Evolutionary conservation across 1,140 invertebrate genomes (phyloP), one percentile per base, ranked within the genome.

Genomic region (Belonocnema kinseyi): DNA sequence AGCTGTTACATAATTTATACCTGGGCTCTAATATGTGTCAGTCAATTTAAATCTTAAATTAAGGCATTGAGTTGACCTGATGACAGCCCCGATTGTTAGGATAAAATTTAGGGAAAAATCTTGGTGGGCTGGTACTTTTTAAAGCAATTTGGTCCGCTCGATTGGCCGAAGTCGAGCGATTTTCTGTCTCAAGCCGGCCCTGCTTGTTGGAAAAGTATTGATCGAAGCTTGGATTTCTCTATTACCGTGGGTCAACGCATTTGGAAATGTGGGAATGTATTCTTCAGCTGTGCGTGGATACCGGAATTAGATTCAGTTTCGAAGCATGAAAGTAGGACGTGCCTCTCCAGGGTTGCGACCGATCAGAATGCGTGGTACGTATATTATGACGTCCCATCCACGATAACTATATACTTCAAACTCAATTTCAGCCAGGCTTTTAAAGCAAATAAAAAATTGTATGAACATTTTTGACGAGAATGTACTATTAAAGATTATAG

Each of bases 191-290:
- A 33, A 33, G 26, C 26, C 26, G 26, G 26, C 26, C 26, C 26
- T 54, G 6, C 6, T 54, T 16, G 17, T 54, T 7, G 7, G 7
- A 54, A 54, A 17, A 14, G 19, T 61, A 61, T 61, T 61, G 58
- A 61, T 61, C 58, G 58, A 14, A 33, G 14, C 40, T 12, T 26
- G 21, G 21, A 33, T 12, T 61, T 61, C 21, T 26, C 33, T 66
- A 66, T 40, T 66, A n/a, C 40, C 26, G 13, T 66, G 61, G 61
- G 61, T 66, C 61, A 33, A 66, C 61, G 61, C 61, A 66, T 66
- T 66, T 66, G 33, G 14, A 66, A 40, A 66, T 66, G 61, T 26
- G 33, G 26, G 61, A 66, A 66, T 66, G 13, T 66, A 66, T 66
- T 66, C 61, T 66, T 66, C 40, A 66, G 61, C 40, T 66, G 26